Base-by-base conservation (phyloP, 2,797 vertebrate species). In the Mycteria americana region DNA sequence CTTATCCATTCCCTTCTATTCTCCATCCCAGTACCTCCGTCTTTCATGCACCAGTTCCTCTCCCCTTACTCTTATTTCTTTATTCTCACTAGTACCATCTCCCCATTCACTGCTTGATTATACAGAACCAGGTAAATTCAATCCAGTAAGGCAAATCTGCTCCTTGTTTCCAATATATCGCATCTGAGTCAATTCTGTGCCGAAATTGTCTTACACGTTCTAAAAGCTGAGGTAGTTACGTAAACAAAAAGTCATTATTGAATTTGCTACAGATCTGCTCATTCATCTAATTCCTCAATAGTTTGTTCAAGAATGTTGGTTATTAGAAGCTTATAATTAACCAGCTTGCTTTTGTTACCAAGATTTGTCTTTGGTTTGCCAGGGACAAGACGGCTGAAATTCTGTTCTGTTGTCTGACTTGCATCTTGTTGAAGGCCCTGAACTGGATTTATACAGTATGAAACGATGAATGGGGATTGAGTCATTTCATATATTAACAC, bases 271-370 rank as follows among this genome's bases (percentile, higher is more conserved):
- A 63, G 53, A 72, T 63, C 48, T 65, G 74, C 59, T 85, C 43
- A 78, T 91, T 96, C 85, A 94, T 72, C 53, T 88, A 35, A 37
- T 62, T 70, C 45, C 65, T 92, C 81, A 76, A 57, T 18, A 75
- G 80, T 30, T 89, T 69, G 43, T 79, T 94, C 70, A 91, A 88
- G 51, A 93, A 76, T 73, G 59, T 74, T 86, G 94, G 85, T 91
- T 91, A 82, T 87, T 85, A 86, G 70, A 46, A 81, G 43, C 67
- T 91, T 68, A 79, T 82, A 48, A 72, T 85, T 93, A 94, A 89
- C 17, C 6, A 69, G 33, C 63, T 91, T 74, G 63, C 22, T 86
- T 92, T 85, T 89, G 69, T 81, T 84, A 92, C 41, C 41, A 45
- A 41, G 69, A 25, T 67, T 69, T 62, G 33, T 21, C 68, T 85